Base-by-base conservation (phyloP, 2,888 invertebrate species). In the Lagria hirta region DNA sequence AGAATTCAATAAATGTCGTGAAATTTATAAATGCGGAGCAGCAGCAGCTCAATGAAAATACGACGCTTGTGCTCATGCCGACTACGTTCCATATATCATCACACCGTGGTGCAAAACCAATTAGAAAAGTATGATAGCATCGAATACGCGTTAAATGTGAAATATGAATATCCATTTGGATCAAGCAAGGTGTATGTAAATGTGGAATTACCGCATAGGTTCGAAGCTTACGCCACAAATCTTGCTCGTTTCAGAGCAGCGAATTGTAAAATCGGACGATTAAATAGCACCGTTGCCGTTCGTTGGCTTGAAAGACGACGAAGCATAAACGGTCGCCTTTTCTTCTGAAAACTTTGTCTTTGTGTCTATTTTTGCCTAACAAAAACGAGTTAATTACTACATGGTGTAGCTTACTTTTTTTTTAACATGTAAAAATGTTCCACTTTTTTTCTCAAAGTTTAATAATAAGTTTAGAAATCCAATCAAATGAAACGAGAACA, bases 221-320 rank as follows among this genome's bases (percentile, higher is more conserved):
- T 41, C 35, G 18, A 36, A 41, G 44, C 45, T 45, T 33, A 43
- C 48, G 48, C 54, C 53, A 55, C 58, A 55, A 60, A 60, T 58
- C 58, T 58, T 57, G 53, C 55, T 55, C 52, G 52, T 26, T 52
- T 51, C 49, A 38, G 47, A 47, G 55, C 54, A 56, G 43, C 54
- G 48, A 53, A 28, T 54, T 57, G 58, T 56, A 52, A 58, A 60
- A 60, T 60, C 58, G 51, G 48, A 36, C 56, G 55, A 58, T 60
- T 60, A 60, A 60, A 58, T 54, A 48, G 48, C 38, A 33, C 23
- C 13, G 41, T 37, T 37, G 41, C 36, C 38, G 36, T 33, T 20
- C 13, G 41, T 37, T 37, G 41, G 37, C 38, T 40, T 33, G 37
- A 37, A 33, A 37, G 33, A 38, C 29, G 32, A 43, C 35, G 28